phyloP scores from a whole-genome alignment of 2,888 invertebrate species.

The Mermis nigrescens region DNA sequence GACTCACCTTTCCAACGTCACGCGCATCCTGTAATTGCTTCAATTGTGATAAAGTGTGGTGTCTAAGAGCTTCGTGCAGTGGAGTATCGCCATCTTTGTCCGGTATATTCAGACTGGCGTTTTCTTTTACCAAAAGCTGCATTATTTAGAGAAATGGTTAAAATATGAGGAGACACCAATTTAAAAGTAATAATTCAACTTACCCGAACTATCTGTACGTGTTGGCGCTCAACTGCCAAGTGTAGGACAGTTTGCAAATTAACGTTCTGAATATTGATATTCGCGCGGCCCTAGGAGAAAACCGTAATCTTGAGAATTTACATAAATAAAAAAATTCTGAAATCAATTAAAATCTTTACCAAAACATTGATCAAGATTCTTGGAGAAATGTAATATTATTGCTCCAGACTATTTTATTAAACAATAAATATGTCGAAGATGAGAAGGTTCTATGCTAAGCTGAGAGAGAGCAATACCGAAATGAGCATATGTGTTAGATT shows the following conservation, averaged over 20 bases:
- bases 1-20: conserved; percentile 36
- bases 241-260: conserved; percentile 73
- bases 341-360: too few relatives aligned
- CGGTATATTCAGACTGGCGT: conserved; percentile 76
- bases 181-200: conserved; percentile 30
- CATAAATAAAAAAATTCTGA: conserved; percentile 10
- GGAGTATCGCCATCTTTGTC: conserved; percentile 89
- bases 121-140: conserved; percentile 76
- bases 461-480: too few relatives aligned
- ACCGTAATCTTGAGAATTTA: background rate
- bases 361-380: too few relatives aligned
- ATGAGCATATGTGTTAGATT: too few relatives aligned
- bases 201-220: conserved; percentile 84
- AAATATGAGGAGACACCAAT: too few relatives aligned
- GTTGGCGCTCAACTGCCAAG: conserved; percentile 83
- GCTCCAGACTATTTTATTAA: too few relatives aligned
- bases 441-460: too few relatives aligned
- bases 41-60: conserved; percentile 84
- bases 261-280: conserved; percentile 84
- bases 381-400: too few relatives aligned
- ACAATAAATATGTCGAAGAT: too few relatives aligned
- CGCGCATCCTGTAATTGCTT: conserved; percentile 66
- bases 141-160: too few relatives aligned
- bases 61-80: conserved; percentile 68
- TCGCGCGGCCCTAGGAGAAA: conserved; percentile 53